Base-by-base conservation (phyloP, 2,888 invertebrate genomes). In the Drosophila atroscutellata region DNA sequence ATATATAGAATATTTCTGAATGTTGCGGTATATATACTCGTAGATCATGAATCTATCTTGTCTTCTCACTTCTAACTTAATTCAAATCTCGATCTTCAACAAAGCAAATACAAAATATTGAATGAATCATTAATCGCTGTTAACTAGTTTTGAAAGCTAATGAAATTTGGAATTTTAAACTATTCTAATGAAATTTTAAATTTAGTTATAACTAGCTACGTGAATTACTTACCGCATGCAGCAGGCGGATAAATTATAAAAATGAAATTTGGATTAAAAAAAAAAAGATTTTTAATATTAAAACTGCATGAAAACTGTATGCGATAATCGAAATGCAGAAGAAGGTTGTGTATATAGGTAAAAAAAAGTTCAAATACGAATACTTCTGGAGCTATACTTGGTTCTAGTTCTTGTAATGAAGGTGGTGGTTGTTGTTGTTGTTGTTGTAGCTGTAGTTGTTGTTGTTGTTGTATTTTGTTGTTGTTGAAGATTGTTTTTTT, bases 221-320 rank as follows among this genome's bases (percentile, higher is more conserved):
- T 50, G 15, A 51, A 79, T 87, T 85, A 86, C 86, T 86, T 86
- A 86, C 90, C 90, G 61, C 88, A 82, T 79, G 77, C 81, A 83
- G 84, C 80, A 81, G 70, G 64, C 72, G 61, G 50, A 50, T 30
- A 37, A 37, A 37, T 45, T 8, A 42, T 3, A 24, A 32, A 30
- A 60, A 11, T 8, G 3, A 13, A 58, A 3, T 57, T 20, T 57
- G 51, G 37, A 69, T 37, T 52, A 36, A 37, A 37, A 32, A 49
- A 63, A 24, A 47, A 60, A 54, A 26, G 8, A 55, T 32, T 28
- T 11, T 20, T 18, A 52, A 42, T n/a, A n/a, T 7, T 3, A 13
- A 42, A 6, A 13, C 42, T 20, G 20, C 42, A 42, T 42, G 6
- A 42, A 42, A 42, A 42, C 3, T 20, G 13, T 42, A 42, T 13